Evolutionary conservation across 2,888 invertebrate species (phyloP), one percentile per base, ranked within the genome.

Genomic region (Cetonia aurata): DNA sequence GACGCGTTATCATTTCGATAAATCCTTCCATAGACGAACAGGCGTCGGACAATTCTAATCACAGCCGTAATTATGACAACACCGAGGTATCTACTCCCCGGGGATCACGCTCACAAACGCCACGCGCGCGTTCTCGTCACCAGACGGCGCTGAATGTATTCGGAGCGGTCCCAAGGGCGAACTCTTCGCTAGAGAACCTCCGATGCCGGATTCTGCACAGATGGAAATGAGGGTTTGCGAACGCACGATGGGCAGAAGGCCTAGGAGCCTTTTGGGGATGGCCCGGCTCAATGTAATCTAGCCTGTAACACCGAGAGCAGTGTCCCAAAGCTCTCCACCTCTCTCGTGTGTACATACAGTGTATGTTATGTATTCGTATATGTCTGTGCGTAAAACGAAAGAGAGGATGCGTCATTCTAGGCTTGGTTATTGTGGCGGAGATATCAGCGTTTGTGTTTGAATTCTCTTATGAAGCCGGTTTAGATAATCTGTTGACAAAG

Each of bases 261-360:
- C 73, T 72, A 73, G 75, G 75, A 75, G 75, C 69, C 75, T 25
- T 72, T 75, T 75, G 62, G 76, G 76, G 76, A 75, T 70, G 69
- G 67, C 71, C 37, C 44, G 67, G 69, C 55, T 71, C 70, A 56
- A 71, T 73, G 67, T 69, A 71, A 71, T 71, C 73, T 73, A 69
- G 71, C 73, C 65, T 69, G 60, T 62, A 65, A 67, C 57, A 53
- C 70, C 59, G 65, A 25, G 3, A 25, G 25, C 25, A 4, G 25
- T 25, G 25, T 25, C 25, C 25, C 25, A 25, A 25, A 25, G 25
- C 25, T 25, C 25, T 50, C 9, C 17, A 48, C 48, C 17, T 15
- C 48, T 17, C 19, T 50, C 19, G 2, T 12, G 50, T 17, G 17
- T 50, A 6, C 10, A 15, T 50, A 50, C 17, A n/a, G 4, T 25